Base-by-base conservation (phyloP, 2,888 invertebrate species). In the Eulithis testata region DNA sequence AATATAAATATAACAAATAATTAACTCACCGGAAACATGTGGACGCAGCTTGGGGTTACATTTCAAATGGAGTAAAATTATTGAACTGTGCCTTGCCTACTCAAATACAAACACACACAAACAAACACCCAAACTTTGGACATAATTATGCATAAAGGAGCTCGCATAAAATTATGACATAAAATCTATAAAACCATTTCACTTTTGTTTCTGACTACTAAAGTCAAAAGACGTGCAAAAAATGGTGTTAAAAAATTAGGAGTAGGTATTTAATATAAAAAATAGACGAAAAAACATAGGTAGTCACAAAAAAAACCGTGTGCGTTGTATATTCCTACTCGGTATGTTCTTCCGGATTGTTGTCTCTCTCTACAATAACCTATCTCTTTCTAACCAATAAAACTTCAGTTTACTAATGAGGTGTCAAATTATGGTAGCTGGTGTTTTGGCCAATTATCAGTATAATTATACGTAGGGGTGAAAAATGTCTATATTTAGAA, bases 11-110 rank as follows among this genome's bases (percentile, higher is more conserved):
- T 81, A 78, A 82, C 75, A 74, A 81, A 81, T 84, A 84, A 87
- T 90, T 86, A 86, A 83, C 76, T 74, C 69, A 74, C 86, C 89
- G 90, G 90, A 90, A 90, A 76, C 83, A 79, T 85, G 75, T 88
- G 90, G 76, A 72, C 70, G 74, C 90, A 88, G 86, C 88, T 70
- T 73, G 83, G 88, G 85, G 82, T 79, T 71, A 74, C 75, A 86
- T 88, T 80, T 84, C 73, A 12, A 11, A 31, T 31, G 14, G 50
- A 60, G 60, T 53, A 8, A 47, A n/a, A 60, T 47, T 37, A 21
- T 21, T 11, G 21, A 37, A 60, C 51, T 14, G 12, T 36, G 45
- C 59, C 37, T 31, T 21, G 21, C 21, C 21, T 21, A 21, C 21
- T 21, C 21, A 21, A 21, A 21, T 1, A 21, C 21, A 21, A 21